Percentiles rank a stretch among this genome's conserved stretches.
phyloP scores from a whole-genome alignment of 2,113 vertebrate genomes.

The Casuarius casuarius region DNA sequence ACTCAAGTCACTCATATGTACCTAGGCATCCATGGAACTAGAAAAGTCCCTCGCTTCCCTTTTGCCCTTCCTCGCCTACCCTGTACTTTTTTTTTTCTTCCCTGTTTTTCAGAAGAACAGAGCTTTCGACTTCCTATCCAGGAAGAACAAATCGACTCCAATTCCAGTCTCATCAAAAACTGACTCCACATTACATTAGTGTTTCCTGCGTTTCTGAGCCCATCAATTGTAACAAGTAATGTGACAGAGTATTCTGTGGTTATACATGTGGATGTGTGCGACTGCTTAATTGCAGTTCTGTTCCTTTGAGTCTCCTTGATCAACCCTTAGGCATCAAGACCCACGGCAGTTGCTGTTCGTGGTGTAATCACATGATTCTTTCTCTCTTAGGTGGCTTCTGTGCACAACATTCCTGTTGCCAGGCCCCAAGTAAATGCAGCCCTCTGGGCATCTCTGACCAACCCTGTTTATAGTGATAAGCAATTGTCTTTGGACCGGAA shows the following conservation, averaged over 20 bases:
- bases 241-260: not conserved
- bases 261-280: accelerated
- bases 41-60: not conserved
- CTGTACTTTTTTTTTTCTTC: not conserved
- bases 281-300: not conserved
- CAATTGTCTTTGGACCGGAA: not conserved
- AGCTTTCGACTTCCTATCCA: slow-evolving; percentile 74
- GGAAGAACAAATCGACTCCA: slow-evolving; percentile 68
- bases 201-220: not conserved
- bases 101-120: slow-evolving; percentile 33
- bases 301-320: not conserved
- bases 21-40: no score
- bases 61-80: not conserved
- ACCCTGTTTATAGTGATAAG: not conserved
- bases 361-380: not conserved
- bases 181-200: not conserved
- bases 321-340: accelerated
- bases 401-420: not conserved
- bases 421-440: not conserved
- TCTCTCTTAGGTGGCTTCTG: not conserved
- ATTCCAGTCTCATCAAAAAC: slow-evolving; percentile 70
- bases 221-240: accelerated
- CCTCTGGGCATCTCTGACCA: not conserved
- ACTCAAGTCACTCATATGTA: not conserved
- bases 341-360: not conserved